Conservation (phyloP, 1,140 invertebrate genomes). For the Drosophila biarmipes region DNA sequence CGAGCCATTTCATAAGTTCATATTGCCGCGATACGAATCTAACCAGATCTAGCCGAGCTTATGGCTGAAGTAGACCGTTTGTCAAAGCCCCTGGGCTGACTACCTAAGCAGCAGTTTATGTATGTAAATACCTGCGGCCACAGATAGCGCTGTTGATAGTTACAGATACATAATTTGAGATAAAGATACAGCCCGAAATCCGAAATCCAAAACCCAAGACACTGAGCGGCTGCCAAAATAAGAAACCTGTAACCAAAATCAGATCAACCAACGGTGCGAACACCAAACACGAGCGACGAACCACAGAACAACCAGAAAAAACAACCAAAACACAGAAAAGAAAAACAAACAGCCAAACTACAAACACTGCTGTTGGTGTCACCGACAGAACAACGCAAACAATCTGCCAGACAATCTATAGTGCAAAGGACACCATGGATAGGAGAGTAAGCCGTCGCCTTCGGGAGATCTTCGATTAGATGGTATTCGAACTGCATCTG, state of each 20-base stretch:
- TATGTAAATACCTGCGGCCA: slow-evolving; percentile 51
- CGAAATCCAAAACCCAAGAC: slow-evolving; percentile 10
- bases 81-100: slow-evolving; percentile 47
- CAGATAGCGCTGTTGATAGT: slow-evolving; percentile 60
- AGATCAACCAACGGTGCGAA: slow-evolving; percentile 65
- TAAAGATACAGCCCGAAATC: slow-evolving; percentile 40
- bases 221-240: slow-evolving; percentile 45
- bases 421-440: slow-evolving; percentile 30
- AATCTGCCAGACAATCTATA: slow-evolving; percentile 40
- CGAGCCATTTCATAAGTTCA: slow-evolving; percentile 64
- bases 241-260: slow-evolving; percentile 60
- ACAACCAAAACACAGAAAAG: slow-evolving; percentile 11
- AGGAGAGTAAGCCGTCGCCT: slow-evolving; percentile 25
- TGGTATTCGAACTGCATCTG: slow-evolving; percentile 11
- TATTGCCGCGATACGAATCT: slow-evolving; percentile 56
- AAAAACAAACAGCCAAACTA: slow-evolving; percentile 30
- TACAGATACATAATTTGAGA: slow-evolving; percentile 59
- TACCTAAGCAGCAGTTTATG: slow-evolving; percentile 57
- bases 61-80: slow-evolving; percentile 52
- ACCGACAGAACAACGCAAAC: slow-evolving; percentile 40
- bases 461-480: slow-evolving; percentile 27
- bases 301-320: slow-evolving; percentile 27
- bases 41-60: slow-evolving; percentile 39
- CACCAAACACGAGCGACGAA: slow-evolving; percentile 57
- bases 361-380: slow-evolving; percentile 37